Conservation (phyloP, 2,888 invertebrate species). For the Caenorhabditis zanzibari region DNA sequence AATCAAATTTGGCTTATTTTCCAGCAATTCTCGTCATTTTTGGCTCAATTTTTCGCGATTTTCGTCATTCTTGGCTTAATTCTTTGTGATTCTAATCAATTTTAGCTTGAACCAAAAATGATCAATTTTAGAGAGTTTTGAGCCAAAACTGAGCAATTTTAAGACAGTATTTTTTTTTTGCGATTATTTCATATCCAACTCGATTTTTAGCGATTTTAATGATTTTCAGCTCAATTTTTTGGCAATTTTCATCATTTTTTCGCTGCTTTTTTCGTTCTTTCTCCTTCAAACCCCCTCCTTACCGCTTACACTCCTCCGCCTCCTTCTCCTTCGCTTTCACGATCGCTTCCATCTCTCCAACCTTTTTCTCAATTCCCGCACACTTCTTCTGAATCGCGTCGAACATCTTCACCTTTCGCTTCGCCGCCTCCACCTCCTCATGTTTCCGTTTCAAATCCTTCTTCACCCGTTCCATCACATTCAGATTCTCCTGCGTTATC, state of each 20-base stretch:
- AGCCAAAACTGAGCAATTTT: too few species aligned
- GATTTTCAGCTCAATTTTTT: neutral
- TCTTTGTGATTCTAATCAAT: too few species aligned
- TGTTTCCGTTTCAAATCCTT: neutral
- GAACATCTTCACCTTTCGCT: neutral
- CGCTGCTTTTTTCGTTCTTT: neutral
- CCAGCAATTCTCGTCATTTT: too few species aligned
- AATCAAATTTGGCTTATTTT: too few species aligned
- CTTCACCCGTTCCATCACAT: too few species aligned
- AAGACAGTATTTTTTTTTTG: too few species aligned
- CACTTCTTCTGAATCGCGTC: conserved; percentile 5
- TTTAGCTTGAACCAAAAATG: too few species aligned
- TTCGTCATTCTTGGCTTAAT: too few species aligned
- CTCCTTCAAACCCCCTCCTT: neutral
- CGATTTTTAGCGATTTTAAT: neutral
- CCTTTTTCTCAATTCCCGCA: neutral
- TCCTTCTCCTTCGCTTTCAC: neutral
- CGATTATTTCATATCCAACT: too few species aligned
- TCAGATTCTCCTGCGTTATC: too few species aligned
- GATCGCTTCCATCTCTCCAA: neutral
- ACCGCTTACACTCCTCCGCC: neutral
- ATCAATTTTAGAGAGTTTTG: too few species aligned
- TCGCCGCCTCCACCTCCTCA: neutral
- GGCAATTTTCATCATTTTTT: neutral
- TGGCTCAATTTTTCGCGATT: too few species aligned